phyloP scores from a whole-genome alignment of 1,140 invertebrate species.

The Drosophila mauritiana region DNA sequence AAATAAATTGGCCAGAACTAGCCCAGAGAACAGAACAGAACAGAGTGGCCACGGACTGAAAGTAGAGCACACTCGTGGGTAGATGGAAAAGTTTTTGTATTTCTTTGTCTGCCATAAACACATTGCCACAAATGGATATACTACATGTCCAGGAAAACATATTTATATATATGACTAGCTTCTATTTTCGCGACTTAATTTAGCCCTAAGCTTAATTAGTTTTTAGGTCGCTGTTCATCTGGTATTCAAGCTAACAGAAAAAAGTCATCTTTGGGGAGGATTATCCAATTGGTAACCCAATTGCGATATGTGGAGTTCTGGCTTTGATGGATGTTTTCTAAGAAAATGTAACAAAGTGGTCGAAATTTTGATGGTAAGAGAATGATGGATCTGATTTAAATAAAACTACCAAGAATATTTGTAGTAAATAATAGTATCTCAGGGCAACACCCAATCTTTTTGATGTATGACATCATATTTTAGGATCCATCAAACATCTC shows the following conservation, averaged over 20 bases:
- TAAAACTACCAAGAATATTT: too few relatives aligned
- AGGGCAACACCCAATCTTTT: background rate
- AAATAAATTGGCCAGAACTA: constrained; percentile 75
- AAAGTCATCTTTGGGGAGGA: constrained; percentile 7
- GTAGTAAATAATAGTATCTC: too few relatives aligned
- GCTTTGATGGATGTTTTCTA: too few relatives aligned
- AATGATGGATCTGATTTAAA: too few relatives aligned
- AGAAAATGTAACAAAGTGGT: too few relatives aligned
- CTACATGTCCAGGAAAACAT: constrained; percentile 1
- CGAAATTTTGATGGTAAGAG: too few relatives aligned
- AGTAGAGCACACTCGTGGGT: constrained; percentile 15
- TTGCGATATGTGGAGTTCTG: background rate
- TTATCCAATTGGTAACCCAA: constrained; percentile 12
- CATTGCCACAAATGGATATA: constrained; percentile 2
- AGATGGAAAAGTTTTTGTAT: constrained; percentile 32
- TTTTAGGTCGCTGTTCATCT: constrained; percentile 31
- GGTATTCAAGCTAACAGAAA: background rate
- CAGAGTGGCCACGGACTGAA: constrained; percentile 31
- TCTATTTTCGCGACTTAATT: constrained; percentile 35
- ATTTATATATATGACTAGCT: constrained; percentile 24
- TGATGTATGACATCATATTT: constrained; percentile 74
- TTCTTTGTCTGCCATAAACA: constrained; percentile 23
- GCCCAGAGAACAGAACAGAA: constrained; percentile 26
- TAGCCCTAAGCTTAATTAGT: constrained; percentile 42
- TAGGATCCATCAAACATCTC: constrained; percentile 14